Conservation (phyloP, 1,140 invertebrate species). For the Ips typographus region DNA sequence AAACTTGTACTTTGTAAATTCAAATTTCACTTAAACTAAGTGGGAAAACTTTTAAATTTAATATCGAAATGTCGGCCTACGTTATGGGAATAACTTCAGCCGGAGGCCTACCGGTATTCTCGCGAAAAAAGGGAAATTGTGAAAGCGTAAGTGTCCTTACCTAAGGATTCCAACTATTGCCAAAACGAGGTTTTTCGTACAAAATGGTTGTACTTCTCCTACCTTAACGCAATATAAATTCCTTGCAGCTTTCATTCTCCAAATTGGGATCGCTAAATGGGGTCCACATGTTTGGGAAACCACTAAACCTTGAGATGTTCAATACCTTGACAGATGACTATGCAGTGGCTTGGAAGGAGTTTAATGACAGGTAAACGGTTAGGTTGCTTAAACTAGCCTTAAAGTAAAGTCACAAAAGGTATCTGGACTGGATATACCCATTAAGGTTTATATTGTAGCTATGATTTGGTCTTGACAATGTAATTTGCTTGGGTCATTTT, state of each 20-base stretch:
- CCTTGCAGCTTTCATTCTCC: slow-evolving; percentile 74
- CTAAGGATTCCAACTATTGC: neutral
- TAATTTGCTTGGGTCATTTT: neutral
- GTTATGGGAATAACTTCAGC: slow-evolving; percentile 68
- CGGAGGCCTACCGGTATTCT: slow-evolving; percentile 72
- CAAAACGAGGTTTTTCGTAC: neutral
- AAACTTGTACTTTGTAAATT: no score
- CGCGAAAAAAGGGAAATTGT: slow-evolving; percentile 65
- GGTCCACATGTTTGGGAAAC: slow-evolving; percentile 80
- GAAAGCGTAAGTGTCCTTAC: slow-evolving; percentile 58
- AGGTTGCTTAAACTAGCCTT: neutral
- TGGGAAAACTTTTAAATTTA: neutral
- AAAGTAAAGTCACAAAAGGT: no score
- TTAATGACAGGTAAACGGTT: slow-evolving; percentile 50
- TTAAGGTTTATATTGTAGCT: neutral
- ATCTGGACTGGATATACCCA: no score
- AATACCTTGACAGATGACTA: slow-evolving; percentile 68
- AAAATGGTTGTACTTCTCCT: neutral
- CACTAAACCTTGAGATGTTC: slow-evolving; percentile 65
- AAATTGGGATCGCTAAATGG: slow-evolving; percentile 79
- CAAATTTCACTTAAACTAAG: no score
- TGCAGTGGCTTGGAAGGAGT: slow-evolving; percentile 75
- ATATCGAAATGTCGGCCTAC: slow-evolving; percentile 62
- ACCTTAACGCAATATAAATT: neutral
- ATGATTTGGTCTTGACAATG: slow-evolving; percentile 6